phyloP scores from a whole-genome alignment of 2,888 invertebrate genomes.

The Brachylomia viminalis region DNA sequence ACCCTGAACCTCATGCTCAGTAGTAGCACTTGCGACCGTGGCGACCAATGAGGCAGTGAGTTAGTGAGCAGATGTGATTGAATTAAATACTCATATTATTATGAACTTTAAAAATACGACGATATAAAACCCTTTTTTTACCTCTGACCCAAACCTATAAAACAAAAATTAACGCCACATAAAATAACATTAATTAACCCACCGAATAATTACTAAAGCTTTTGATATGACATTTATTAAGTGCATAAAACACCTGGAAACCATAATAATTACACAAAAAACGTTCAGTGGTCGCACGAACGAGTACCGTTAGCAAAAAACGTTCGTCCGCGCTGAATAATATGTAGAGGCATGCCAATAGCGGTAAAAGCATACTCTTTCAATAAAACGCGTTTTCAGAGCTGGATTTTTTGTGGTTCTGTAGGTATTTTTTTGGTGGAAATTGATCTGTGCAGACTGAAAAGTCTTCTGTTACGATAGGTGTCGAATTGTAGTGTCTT shows the following conservation, averaged over 20 bases:
- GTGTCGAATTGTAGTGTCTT: background rate
- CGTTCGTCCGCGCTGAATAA: slow-evolving; percentile 47
- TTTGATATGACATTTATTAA: slow-evolving; percentile 53
- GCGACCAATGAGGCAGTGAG: background rate
- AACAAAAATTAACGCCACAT: slow-evolving; percentile 30
- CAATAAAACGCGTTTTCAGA: slow-evolving; percentile 48
- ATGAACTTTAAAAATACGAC: no score
- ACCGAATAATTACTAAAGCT: slow-evolving; percentile 44
- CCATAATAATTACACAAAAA: slow-evolving; percentile 42
- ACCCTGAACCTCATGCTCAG: background rate
- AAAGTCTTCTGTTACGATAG: background rate
- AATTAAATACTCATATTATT: no score
- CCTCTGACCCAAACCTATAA: background rate
- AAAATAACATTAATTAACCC: slow-evolving; percentile 33
- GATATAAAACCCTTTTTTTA: background rate
- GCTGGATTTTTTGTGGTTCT: slow-evolving; percentile 31
- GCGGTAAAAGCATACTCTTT: slow-evolving; percentile 61
- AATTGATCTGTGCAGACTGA: background rate
- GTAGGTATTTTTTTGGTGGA: background rate
- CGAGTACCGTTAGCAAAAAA: slow-evolving; percentile 51
- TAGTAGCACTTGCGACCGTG: background rate
- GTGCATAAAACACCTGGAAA: slow-evolving; percentile 50
- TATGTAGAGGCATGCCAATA: slow-evolving; percentile 60
- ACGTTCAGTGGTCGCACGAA: slow-evolving; percentile 22
- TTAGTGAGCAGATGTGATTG: background rate